Evolutionary conservation across 2,113 vertebrate species (phyloP).

Genomic region (Ciconia boyciana): DNA sequence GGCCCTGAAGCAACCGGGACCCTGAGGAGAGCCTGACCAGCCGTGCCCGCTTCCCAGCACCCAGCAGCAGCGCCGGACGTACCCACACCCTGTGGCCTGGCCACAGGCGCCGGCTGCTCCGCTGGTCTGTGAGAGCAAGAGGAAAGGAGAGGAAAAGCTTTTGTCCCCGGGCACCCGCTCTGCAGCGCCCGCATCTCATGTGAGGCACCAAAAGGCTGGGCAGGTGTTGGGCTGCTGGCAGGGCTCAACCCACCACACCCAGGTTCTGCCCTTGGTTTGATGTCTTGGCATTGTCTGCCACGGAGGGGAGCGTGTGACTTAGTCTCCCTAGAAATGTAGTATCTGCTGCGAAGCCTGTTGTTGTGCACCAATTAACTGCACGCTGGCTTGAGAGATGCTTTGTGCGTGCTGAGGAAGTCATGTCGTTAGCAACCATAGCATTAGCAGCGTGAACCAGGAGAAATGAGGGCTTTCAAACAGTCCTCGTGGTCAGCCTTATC

Average conservation of each 20-base stretch:
- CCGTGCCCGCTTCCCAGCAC: too few species aligned
- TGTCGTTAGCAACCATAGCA: not conserved
- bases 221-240: not conserved
- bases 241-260: not conserved
- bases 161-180: too few species aligned
- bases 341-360: not conserved
- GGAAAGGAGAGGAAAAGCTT: too few species aligned
- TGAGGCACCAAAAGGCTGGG: not conserved
- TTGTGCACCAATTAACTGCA: not conserved
- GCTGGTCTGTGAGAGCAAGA: too few species aligned
- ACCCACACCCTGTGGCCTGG: too few species aligned
- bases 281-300: not conserved
- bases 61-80: too few species aligned
- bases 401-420: not conserved
- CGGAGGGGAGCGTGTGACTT: too few species aligned
- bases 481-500: too few species aligned
- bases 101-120: too few species aligned
- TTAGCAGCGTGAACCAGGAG: not conserved
- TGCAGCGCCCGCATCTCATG: too few species aligned
- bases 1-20: not conserved
- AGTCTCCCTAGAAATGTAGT: not conserved
- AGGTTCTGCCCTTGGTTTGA: not conserved
- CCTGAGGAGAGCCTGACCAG: too few species aligned
- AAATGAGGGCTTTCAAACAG: not conserved
- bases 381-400: not conserved